phyloP scores from a whole-genome alignment of 2,888 invertebrate genomes.

The Caenorhabditis sinica region DNA sequence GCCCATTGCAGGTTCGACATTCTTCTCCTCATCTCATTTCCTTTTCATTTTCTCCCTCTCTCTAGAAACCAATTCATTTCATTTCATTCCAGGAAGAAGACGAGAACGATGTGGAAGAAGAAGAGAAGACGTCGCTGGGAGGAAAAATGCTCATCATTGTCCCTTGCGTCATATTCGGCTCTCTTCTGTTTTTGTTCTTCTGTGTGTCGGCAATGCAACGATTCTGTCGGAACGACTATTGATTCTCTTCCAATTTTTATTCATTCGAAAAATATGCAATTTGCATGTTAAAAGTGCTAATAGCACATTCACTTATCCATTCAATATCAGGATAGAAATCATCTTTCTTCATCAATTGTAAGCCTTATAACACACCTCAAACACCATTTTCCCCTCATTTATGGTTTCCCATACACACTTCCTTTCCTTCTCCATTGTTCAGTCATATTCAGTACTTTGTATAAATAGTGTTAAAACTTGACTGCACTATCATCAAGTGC shows the following conservation, averaged over 20 bases:
- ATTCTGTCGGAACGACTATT: slow-evolving; percentile 70
- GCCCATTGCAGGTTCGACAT: slow-evolving; percentile 68
- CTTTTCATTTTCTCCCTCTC: not conserved
- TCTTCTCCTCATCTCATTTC: not conserved
- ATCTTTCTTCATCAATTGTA: not conserved
- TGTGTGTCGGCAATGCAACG: slow-evolving; percentile 72
- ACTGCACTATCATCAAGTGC: slow-evolving; percentile 22
- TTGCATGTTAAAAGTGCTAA: not conserved
- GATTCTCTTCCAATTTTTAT: not conserved
- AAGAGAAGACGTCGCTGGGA: slow-evolving; percentile 66
- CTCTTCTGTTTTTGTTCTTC: slow-evolving; percentile 71
- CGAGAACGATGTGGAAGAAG: slow-evolving; percentile 67
- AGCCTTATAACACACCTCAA: not conserved
- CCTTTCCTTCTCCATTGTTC: not conserved
- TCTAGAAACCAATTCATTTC: not conserved
- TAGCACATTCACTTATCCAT: not conserved
- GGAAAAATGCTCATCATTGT: slow-evolving; percentile 71
- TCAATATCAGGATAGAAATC: not conserved
- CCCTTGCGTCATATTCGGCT: slow-evolving; percentile 68
- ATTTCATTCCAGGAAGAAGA: slow-evolving; percentile 68
- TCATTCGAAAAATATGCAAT: not conserved
- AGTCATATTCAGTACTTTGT: not conserved
- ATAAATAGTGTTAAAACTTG: not conserved
- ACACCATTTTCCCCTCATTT: not conserved
- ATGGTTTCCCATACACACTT: not conserved